phyloP scores from a whole-genome alignment of 1,140 invertebrate genomes.

The Phymastichus coffea region DNA sequence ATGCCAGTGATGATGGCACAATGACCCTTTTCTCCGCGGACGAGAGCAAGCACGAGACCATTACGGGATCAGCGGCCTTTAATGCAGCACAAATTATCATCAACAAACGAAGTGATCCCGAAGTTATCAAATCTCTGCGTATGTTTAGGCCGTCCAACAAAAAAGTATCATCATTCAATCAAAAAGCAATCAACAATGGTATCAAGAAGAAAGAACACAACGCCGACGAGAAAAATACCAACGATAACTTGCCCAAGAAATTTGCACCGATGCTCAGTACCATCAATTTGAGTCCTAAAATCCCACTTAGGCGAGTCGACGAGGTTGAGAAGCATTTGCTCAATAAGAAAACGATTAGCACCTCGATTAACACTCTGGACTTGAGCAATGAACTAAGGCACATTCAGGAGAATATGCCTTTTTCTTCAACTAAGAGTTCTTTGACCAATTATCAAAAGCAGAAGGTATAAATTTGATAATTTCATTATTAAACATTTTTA shows the following conservation, averaged over 20 bases:
- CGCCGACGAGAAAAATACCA: conserved; percentile 34
- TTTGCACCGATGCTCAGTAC: conserved; percentile 57
- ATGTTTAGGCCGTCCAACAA: conserved; percentile 58
- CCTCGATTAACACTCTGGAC: conserved; percentile 39
- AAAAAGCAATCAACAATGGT: conserved; percentile 44
- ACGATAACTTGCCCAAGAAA: conserved; percentile 35
- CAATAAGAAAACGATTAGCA: conserved; percentile 42
- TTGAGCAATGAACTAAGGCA: conserved; percentile 47
- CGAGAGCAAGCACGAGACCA: conserved; percentile 52
- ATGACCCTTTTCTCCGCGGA: conserved; percentile 53
- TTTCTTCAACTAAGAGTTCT: conserved; percentile 43
- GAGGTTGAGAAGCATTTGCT: conserved; percentile 43
- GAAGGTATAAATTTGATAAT: conserved; percentile 32
- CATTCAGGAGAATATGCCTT: conserved; percentile 48
- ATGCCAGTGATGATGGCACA: conserved; percentile 50
- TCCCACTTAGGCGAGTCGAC: conserved; percentile 54
- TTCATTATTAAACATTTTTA: no score
- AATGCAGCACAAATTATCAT: conserved; percentile 48
- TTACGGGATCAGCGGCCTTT: conserved; percentile 49
- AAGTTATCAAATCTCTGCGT: conserved; percentile 59
- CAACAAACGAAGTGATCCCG: conserved; percentile 57
- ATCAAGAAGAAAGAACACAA: conserved; percentile 43
- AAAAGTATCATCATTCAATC: conserved; percentile 18
- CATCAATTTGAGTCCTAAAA: conserved; percentile 57
- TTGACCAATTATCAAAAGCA: conserved; percentile 43